Conservation (phyloP, 2,888 invertebrate genomes). For the Trisateles emortualis region DNA sequence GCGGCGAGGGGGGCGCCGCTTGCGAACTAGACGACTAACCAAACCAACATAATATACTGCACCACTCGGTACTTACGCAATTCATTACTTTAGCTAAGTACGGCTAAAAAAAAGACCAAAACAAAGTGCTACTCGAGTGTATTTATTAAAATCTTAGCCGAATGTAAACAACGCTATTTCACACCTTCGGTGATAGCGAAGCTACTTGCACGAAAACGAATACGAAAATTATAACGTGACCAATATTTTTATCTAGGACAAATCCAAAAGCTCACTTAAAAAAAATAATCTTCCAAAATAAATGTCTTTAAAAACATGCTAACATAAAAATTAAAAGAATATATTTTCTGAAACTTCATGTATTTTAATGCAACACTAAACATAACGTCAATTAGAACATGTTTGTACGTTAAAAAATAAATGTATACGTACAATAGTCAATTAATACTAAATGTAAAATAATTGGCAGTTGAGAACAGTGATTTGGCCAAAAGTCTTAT, state of each 20-base stretch:
- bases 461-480: slow-evolving; percentile 72
- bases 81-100: slow-evolving; percentile 55
- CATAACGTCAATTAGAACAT: slow-evolving; percentile 72
- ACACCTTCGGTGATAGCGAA: slow-evolving; percentile 55
- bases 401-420: slow-evolving; percentile 66
- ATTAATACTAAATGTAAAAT: slow-evolving; percentile 61
- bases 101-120: slow-evolving; percentile 57
- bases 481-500: slow-evolving; percentile 70
- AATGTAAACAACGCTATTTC: slow-evolving; percentile 34
- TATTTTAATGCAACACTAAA: slow-evolving; percentile 81
- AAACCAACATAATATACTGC: slow-evolving; percentile 81
- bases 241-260: slow-evolving; percentile 48
- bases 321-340: slow-evolving; percentile 66
- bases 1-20: slow-evolving; percentile 74
- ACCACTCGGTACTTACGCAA: slow-evolving; percentile 59
- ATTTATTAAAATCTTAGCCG: slow-evolving; percentile 38
- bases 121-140: slow-evolving; percentile 55
- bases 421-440: slow-evolving; percentile 56
- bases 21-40: slow-evolving; percentile 80
- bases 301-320: slow-evolving; percentile 72
- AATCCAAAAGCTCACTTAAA: slow-evolving; percentile 52
- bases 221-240: slow-evolving; percentile 46
- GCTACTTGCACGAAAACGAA: slow-evolving; percentile 80
- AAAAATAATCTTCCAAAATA: slow-evolving; percentile 85
- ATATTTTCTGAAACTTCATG: slow-evolving; percentile 73